These are phyloP conservation scores for Diplolepis rosae DNA, from an alignment of 2,888 invertebrate species.

Conservation along the genomic window DNA sequence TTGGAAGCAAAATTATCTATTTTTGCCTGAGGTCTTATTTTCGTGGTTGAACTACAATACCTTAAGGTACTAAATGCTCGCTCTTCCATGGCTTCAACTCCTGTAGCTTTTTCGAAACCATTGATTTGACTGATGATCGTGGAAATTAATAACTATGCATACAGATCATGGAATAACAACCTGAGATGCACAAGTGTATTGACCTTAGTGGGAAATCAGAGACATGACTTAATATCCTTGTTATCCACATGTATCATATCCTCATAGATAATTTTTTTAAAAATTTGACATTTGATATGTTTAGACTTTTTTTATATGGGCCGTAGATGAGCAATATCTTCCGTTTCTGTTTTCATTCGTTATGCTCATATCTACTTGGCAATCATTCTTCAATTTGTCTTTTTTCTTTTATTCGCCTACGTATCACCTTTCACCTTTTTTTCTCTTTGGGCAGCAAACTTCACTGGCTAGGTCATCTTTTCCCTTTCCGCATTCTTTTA, in stretches of 20 bases:
- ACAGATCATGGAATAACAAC: neutral
- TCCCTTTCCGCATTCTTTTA: slow-evolving; percentile 56
- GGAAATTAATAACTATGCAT: slow-evolving; percentile 50
- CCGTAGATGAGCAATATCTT: slow-evolving; percentile 7
- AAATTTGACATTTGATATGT: neutral
- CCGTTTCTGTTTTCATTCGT: slow-evolving; percentile 9
- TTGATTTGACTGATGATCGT: slow-evolving; percentile 47
- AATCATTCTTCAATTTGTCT: slow-evolving; percentile 24
- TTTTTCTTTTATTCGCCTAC: neutral
- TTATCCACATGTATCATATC: slow-evolving; percentile 1
- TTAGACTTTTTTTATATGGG: neutral
- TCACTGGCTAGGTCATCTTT: slow-evolving; percentile 2
- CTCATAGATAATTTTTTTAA: neutral
- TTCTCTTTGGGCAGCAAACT: slow-evolving; percentile 33
- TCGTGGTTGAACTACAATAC: no score
- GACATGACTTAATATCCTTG: slow-evolving; percentile 9
- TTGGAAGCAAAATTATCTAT: no score
- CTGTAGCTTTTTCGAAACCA: slow-evolving; percentile 40
- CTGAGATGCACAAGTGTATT: neutral
- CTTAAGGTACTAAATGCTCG: no score
- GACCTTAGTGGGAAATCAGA: neutral
- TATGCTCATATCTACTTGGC: neutral
- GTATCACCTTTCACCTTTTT: slow-evolving; percentile 26
- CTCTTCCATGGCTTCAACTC: slow-evolving; percentile 38
- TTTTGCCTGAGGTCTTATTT: no score